Conservation (phyloP, 2,888 invertebrate species). For the Agonopterix alstromeriana region DNA sequence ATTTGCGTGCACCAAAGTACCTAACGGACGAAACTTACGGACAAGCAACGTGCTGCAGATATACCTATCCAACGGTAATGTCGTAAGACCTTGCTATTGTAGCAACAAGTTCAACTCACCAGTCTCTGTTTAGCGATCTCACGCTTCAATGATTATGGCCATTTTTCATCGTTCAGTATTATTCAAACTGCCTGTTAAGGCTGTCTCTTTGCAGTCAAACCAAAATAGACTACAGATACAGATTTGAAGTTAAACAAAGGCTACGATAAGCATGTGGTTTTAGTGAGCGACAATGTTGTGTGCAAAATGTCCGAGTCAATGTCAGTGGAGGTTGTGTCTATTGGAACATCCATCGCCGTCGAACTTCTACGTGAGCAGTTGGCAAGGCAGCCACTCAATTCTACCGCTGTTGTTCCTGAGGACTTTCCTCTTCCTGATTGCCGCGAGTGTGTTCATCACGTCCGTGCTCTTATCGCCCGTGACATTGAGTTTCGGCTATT, state of each 20-base stretch:
- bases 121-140: constrained; percentile 27
- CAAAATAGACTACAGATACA: too few species aligned
- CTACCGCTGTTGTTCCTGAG: constrained; percentile 37
- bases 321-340: constrained; percentile 37
- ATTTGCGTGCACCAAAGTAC: too few species aligned
- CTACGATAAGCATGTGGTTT: too few species aligned
- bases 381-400: constrained; percentile 44
- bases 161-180: constrained; percentile 35
- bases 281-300: constrained; percentile 20
- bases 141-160: constrained; percentile 33
- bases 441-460: constrained; percentile 35
- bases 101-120: constrained; percentile 28
- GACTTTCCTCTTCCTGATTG: constrained; percentile 40
- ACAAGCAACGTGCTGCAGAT: too few species aligned
- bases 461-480: constrained; percentile 29
- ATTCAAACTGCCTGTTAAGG: background rate
- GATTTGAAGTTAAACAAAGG: too few species aligned
- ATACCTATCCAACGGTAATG: constrained; percentile 8
- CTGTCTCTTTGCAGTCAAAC: too few species aligned
- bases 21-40: too few species aligned
- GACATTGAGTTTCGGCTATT: constrained; percentile 42
- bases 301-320: constrained; percentile 25
- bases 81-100: constrained; percentile 30
- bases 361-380: constrained; percentile 54
- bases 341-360: constrained; percentile 41